A percentile compares a stretch with the other conserved stretches of the same genome.
Conservation (phyloP, 1,140 invertebrate genomes). For the Pachypeltis micranthus region DNA sequence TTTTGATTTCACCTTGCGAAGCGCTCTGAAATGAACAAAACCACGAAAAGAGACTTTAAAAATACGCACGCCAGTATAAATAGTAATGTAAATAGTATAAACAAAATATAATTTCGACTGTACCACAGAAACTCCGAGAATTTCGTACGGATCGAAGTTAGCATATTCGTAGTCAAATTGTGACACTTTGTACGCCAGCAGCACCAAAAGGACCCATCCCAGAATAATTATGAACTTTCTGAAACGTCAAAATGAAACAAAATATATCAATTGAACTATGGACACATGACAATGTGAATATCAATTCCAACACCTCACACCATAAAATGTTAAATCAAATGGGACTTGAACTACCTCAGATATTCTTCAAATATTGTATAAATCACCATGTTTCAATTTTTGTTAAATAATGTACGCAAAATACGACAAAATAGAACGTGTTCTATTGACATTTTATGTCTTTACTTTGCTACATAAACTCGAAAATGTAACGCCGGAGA, state of each 20-base stretch:
- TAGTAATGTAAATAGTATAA: background rate
- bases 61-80: background rate
- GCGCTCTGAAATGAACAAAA: constrained; percentile 52
- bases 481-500: too few species aligned
- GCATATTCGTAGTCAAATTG: constrained; percentile 96
- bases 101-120: constrained; percentile 18
- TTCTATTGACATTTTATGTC: too few species aligned
- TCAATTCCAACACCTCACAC: too few species aligned
- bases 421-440: too few species aligned
- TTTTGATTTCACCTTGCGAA: constrained; percentile 80
- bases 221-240: constrained; percentile 58
- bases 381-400: too few species aligned
- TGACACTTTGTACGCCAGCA: constrained; percentile 89
- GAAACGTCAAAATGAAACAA: too few species aligned
- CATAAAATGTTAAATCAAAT: background rate
- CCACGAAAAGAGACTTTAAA: background rate
- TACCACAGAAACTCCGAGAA: constrained; percentile 75
- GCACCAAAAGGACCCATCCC: constrained; percentile 78
- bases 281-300: too few species aligned
- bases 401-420: too few species aligned
- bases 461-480: too few species aligned
- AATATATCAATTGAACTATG: constrained; percentile 10
- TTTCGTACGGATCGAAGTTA: constrained; percentile 98
- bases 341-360: background rate
- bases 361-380: too few species aligned